Conservation (phyloP, 2,113 vertebrate species). For the Orthonyx spaldingii region DNA sequence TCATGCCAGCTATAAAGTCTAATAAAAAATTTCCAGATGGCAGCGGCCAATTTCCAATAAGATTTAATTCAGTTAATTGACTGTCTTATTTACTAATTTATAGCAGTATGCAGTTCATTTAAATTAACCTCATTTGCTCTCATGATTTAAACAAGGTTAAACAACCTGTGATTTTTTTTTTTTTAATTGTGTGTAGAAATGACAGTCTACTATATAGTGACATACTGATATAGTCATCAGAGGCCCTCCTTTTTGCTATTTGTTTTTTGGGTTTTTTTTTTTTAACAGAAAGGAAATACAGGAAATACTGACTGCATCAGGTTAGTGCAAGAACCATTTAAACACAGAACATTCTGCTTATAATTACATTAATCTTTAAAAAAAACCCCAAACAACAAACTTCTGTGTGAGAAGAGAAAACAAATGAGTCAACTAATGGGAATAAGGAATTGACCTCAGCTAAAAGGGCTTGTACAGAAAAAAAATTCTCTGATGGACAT, state of each 20-base stretch:
- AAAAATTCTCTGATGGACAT: neutral
- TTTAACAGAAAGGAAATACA: neutral
- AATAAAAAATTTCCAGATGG: slow-evolving; percentile 64
- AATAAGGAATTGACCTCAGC: neutral
- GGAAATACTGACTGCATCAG: neutral
- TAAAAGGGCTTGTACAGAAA: neutral
- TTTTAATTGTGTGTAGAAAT: neutral
- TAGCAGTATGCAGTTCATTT: slow-evolving; percentile 52
- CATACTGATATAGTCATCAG: neutral
- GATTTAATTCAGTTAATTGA: slow-evolving; percentile 65
- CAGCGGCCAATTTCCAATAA: slow-evolving; percentile 59
- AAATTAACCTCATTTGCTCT: slow-evolving; percentile 59
- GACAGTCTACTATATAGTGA: neutral
- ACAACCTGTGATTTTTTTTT: neutral
- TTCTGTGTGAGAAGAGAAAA: neutral
- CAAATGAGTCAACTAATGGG: neutral
- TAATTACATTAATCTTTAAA: neutral
- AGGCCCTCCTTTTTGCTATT: neutral
- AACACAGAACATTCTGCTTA: neutral
- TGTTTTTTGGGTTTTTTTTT: neutral
- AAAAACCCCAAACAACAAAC: accelerated
- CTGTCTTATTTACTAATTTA: slow-evolving; percentile 69
- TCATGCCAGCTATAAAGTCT: slow-evolving; percentile 41
- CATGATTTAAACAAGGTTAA: slow-evolving; percentile 61
- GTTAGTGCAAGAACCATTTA: neutral